Conservation (phyloP, 2,888 invertebrate species). For the Hypercompe scribonia region DNA sequence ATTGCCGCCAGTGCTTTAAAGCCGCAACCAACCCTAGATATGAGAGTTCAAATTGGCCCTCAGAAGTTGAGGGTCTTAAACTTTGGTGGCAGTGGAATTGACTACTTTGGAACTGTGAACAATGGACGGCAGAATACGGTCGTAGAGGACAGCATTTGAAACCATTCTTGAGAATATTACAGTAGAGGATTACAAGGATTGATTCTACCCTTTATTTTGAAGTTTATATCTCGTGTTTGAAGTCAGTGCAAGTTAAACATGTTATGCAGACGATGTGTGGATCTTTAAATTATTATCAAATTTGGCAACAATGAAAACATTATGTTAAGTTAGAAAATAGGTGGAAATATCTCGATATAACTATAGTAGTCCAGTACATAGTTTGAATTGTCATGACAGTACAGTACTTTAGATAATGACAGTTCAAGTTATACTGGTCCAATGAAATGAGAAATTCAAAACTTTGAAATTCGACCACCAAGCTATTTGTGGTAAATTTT, state of each 20-base stretch:
- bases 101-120: slow-evolving; percentile 6
- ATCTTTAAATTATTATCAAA: neutral
- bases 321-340: too few relatives aligned
- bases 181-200: neutral
- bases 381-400: too few relatives aligned
- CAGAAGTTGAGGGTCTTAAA: slow-evolving; percentile 32
- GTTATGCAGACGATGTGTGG: neutral
- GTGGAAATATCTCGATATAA: too few relatives aligned
- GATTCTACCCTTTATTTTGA: neutral
- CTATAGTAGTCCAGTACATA: too few relatives aligned
- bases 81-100: slow-evolving; percentile 28
- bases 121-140: slow-evolving; percentile 12
- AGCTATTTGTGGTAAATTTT: too few relatives aligned
- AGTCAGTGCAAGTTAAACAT: neutral
- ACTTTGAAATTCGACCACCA: too few relatives aligned
- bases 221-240: neutral
- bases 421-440: too few relatives aligned
- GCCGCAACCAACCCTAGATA: slow-evolving; percentile 26
- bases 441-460: too few relatives aligned
- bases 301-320: neutral
- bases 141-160: slow-evolving; percentile 8
- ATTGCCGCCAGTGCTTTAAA: slow-evolving; percentile 32
- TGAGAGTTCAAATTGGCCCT: slow-evolving; percentile 37
- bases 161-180: slow-evolving; percentile 11
- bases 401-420: too few relatives aligned